Evolutionary conservation across 2,888 invertebrate genomes (phyloP), one percentile per base, ranked within the genome.

Genomic region (Metacarcinus magister): DNA sequence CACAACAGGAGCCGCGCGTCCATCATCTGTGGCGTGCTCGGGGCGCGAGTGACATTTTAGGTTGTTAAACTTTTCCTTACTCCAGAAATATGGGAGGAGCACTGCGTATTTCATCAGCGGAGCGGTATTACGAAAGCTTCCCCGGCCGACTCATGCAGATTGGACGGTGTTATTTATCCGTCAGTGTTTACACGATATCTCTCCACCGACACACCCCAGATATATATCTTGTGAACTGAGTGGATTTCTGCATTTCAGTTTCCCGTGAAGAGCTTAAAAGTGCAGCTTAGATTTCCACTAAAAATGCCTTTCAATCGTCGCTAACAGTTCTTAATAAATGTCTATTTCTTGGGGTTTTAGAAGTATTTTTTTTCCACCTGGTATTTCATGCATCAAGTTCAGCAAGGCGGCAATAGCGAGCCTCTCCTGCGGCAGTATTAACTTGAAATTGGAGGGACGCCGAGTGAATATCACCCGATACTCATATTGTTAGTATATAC

Each of bases 21-120:
- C 32, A 32, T 82, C 82, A 82, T 82, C 32, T 82, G 82, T 82
- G 82, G 82, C 82, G 82, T 82, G 82, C 32, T 13, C 32, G 82
- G 82, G 82, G 82, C 82, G 82, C 82, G 82, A 82, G 82, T 82
- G 82, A 82, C 82, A 82, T 82, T 82, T 82, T 82, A 82, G 82
- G 82, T 82, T 82, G 82, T 82, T 82, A 28, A 82, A 82, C 82
- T 82, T 82, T 82, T 82, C 32, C 16, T 28, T 82, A 28, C 32
- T 13, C 2, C 32, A 82, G 82, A 82, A 82, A 82, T 82, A 82
- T 82, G 82, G 82, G 82, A 28, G 82, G 82, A 82, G 82, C 82
- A 23, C 82, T 13, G 82, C 82, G 82, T 32, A 32, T 32, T 28
- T 82, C 82, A 82, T 82, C 82, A 82, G 32, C 82, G 82, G 32